Conservation (phyloP, 2,113 vertebrate genomes). For the Erinaceus europaeus region DNA sequence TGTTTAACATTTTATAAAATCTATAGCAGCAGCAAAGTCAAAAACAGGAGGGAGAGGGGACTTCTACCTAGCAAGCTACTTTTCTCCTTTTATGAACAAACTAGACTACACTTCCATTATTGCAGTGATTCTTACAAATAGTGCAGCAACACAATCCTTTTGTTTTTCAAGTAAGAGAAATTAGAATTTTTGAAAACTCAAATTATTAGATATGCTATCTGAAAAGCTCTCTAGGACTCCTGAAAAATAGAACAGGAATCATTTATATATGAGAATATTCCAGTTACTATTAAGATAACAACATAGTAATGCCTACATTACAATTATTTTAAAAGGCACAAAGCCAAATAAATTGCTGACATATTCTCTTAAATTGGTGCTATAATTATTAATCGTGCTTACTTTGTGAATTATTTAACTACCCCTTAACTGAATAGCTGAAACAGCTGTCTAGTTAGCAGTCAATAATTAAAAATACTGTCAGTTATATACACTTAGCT, state of each 20-base stretch:
- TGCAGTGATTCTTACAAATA: neutral
- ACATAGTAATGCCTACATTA: neutral
- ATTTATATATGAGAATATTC: neutral
- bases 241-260: neutral
- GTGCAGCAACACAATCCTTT: neutral
- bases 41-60: no score
- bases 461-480: neutral
- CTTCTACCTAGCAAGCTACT: conserved; percentile 28
- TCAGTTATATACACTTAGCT: neutral
- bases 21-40: neutral
- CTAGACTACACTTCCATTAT: conserved; percentile 49
- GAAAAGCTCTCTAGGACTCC: neutral
- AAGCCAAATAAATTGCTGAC: neutral
- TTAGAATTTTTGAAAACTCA: conserved; percentile 37
- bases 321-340: neutral
- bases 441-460: neutral
- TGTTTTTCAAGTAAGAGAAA: conserved; percentile 31
- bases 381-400: neutral
- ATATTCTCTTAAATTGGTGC: neutral
- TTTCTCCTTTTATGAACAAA: conserved; percentile 18
- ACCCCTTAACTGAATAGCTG: neutral
- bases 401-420: conserved; percentile 19
- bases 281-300: neutral
- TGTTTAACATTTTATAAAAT: conserved; percentile 42
- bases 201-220: conserved; percentile 2